A percentile compares a stretch with the other conserved stretches of the same genome.
phyloP scores from a whole-genome alignment of 2,113 vertebrate species.

The Rhagologus leucostigma region DNA sequence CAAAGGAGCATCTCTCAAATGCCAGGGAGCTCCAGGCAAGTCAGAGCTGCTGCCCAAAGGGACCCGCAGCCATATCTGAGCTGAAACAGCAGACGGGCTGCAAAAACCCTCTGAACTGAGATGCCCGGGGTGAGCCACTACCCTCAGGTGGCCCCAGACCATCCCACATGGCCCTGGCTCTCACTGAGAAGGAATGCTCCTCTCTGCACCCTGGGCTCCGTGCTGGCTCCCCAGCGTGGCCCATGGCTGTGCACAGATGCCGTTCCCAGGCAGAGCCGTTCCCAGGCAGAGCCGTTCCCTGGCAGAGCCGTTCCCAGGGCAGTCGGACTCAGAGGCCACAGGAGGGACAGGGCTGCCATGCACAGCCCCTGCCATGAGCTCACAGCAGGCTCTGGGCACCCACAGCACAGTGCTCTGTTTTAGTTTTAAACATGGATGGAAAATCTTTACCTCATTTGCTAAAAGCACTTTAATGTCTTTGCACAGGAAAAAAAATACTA shows the following conservation, averaged over 20 bases:
- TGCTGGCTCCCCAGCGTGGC: rapidly evolving
- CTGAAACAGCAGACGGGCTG: not conserved
- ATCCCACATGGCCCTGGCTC: rapidly evolving
- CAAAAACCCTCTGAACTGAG: not conserved
- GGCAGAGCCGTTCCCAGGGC: not conserved
- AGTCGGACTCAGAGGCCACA: rapidly evolving
- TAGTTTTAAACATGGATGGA: not conserved
- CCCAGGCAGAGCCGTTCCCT: not conserved
- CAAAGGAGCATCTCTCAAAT: not conserved
- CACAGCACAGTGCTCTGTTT: not conserved
- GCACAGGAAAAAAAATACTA: not conserved
- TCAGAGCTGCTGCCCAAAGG: not conserved
- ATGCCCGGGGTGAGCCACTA: not conserved
- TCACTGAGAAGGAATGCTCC: not conserved
- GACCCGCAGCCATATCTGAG: not conserved
- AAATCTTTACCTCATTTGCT: slow-evolving; percentile 31
- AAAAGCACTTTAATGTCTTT: slow-evolving; percentile 5
- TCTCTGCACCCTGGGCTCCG: not conserved
- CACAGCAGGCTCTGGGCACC: not conserved
- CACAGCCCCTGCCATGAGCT: rapidly evolving
- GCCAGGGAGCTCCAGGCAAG: not conserved
- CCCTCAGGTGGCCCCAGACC: not conserved
- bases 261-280: not conserved
- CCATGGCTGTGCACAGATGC: rapidly evolving
- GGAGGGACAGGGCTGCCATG: rapidly evolving